These are phyloP conservation scores for Chelon auratus DNA, from an alignment of 2,797 vertebrate species.

Conservation along the genomic window DNA sequence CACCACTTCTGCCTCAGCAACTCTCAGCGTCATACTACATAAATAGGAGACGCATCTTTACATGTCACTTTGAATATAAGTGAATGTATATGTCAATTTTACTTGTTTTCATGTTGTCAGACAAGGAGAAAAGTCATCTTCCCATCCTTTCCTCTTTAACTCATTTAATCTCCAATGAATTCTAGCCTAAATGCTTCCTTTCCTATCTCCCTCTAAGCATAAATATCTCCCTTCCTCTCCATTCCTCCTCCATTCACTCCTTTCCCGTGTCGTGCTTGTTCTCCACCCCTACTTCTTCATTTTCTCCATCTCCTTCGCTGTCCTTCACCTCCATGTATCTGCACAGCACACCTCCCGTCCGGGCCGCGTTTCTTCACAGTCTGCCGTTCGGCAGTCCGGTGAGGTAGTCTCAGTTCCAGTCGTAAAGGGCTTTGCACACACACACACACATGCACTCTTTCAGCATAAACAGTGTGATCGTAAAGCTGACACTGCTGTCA, in stretches of 20 bases:
- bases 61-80: not conserved
- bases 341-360: slow-evolving; percentile 23
- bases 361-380: not conserved
- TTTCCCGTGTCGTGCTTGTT: slow-evolving; percentile 2
- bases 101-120: not conserved
- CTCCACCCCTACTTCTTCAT: slow-evolving; percentile 4
- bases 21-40: not conserved
- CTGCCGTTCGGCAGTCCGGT: slow-evolving; percentile 11
- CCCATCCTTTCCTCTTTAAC: slow-evolving; percentile 18
- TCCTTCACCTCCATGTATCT: slow-evolving; percentile 41
- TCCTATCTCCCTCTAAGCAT: slow-evolving; percentile 20
- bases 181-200: slow-evolving; percentile 3
- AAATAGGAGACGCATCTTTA: slow-evolving; percentile 3
- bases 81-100: not conserved
- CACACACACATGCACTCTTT: not conserved
- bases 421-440: slow-evolving; percentile 13
- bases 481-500: slow-evolving; percentile 60
- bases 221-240: slow-evolving; percentile 27
- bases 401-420: slow-evolving; percentile 32
- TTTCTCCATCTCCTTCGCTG: not conserved
- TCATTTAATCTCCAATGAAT: slow-evolving; percentile 11
- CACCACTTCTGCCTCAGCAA: not conserved
- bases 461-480: slow-evolving; percentile 46
- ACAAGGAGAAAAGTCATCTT: not conserved
- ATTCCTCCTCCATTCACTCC: not conserved